A percentile compares a stretch with the other conserved stretches of the same genome.
These are phyloP conservation scores for Amblyopsis hoosieri DNA, from an alignment of 2,797 vertebrate species.

Conservation along the genomic window DNA sequence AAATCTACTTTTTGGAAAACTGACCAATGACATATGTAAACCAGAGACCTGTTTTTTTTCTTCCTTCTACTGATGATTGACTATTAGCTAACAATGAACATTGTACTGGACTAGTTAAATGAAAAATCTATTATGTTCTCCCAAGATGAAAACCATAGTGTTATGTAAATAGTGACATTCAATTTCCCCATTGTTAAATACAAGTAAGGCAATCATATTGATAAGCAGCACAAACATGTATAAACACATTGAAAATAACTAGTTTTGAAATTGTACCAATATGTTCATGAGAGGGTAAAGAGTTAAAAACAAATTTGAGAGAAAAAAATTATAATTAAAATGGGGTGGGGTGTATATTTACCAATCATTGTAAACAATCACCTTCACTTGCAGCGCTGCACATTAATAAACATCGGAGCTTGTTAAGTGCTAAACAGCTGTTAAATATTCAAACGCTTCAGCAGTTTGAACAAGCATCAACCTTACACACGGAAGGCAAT, in stretches of 20 bases:
- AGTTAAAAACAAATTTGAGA: not conserved
- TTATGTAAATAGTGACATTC: conserved; percentile 72
- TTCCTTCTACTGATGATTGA: conserved; percentile 71
- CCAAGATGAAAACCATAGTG: conserved; percentile 71
- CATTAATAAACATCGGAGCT: conserved; percentile 47
- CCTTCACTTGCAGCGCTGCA: conserved; percentile 71
- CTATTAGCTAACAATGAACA: conserved; percentile 79
- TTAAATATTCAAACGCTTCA: conserved; percentile 63
- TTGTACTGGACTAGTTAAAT: conserved; percentile 72
- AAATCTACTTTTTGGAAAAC: conserved; percentile 86
- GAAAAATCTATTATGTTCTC: conserved; percentile 69
- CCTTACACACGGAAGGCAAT: conserved; percentile 67
- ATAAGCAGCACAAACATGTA: conserved; percentile 84
- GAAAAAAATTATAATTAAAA: conserved; percentile 11
- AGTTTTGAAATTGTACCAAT: conserved; percentile 76
- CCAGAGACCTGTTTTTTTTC: conserved; percentile 83
- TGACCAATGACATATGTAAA: conserved; percentile 88
- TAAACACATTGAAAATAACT: conserved; percentile 77
- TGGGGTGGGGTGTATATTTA: conserved; percentile 51
- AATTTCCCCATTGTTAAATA: conserved; percentile 68
- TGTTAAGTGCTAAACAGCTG: conserved; percentile 73
- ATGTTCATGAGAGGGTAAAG: conserved; percentile 64
- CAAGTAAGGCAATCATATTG: conserved; percentile 81
- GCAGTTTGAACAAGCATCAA: conserved; percentile 71
- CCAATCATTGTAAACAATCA: conserved; percentile 76